phyloP scores from a whole-genome alignment of 2,113 vertebrate genomes.

The Oryzias woworae region DNA sequence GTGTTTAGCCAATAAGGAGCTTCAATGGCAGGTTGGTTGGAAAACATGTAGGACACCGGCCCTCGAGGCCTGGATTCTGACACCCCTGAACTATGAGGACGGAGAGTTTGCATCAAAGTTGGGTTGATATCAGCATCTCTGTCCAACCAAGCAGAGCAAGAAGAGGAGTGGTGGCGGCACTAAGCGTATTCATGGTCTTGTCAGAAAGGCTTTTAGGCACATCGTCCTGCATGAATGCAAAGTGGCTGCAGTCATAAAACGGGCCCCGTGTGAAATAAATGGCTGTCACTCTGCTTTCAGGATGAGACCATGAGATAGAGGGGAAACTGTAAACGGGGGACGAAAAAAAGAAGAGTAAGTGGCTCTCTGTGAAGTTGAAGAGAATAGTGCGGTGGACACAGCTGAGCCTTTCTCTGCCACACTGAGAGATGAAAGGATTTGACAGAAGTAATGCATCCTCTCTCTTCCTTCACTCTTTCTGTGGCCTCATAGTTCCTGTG shows the following conservation, averaged over 20 bases:
- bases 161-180: conserved; percentile 53
- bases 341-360: conserved; percentile 30
- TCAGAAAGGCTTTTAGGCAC: conserved; percentile 70
- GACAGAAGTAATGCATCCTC: conserved; percentile 60
- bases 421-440: conserved; percentile 51
- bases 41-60: too few species aligned
- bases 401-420: conserved; percentile 44
- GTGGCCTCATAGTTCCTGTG: not conserved
- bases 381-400: conserved; percentile 22
- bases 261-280: conserved; percentile 72
- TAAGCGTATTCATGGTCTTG: conserved; percentile 73
- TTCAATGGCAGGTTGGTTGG: too few species aligned
- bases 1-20: too few species aligned
- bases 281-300: conserved; percentile 56
- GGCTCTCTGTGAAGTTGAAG: conserved; percentile 51
- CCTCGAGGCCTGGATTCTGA: too few species aligned
- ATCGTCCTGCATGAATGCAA: conserved; percentile 60
- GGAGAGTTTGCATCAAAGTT: conserved; percentile 49
- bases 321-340: not conserved
- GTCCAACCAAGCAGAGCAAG: conserved; percentile 60
- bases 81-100: conserved; percentile 28
- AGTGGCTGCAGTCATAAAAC: conserved; percentile 64
- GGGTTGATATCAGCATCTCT: conserved; percentile 63
- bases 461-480: conserved; percentile 6
- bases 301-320: conserved; percentile 13